Percentiles rank a stretch among this genome's conserved stretches.
Evolutionary conservation across 2,888 invertebrate genomes (phyloP).

Genomic region (Clanis bilineata): DNA sequence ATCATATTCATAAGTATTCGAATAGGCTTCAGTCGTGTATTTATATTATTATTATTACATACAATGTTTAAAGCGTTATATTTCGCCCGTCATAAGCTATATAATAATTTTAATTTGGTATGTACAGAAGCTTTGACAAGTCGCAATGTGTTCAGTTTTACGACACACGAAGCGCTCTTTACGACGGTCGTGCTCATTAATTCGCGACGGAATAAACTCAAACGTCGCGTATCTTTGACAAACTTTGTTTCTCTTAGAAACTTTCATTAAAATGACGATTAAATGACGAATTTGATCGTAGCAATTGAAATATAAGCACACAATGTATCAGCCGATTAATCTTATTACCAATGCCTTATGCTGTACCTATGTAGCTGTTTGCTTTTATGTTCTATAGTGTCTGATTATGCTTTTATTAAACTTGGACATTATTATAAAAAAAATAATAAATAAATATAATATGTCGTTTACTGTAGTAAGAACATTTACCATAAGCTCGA

Average conservation of each 20-base stretch:
- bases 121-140: conserved; percentile 34
- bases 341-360: neutral
- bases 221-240: conserved; percentile 32
- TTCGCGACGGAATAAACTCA: conserved; percentile 46
- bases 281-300: neutral
- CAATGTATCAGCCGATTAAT: neutral
- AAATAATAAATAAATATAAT: no score
- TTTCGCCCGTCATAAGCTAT: neutral
- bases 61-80: neutral
- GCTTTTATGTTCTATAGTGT: neutral
- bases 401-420: neutral
- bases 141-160: conserved; percentile 44
- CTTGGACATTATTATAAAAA: no score
- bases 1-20: no score
- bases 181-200: conserved; percentile 48
- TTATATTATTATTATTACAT: neutral
- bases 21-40: no score
- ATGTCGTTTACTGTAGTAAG: no score
- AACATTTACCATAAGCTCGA: no score
- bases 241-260: conserved; percentile 40
- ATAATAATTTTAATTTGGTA: conserved; percentile 25
- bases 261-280: conserved; percentile 13
- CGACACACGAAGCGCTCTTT: conserved; percentile 41
- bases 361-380: no score
- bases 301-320: neutral